phyloP scores from a whole-genome alignment of 1,140 invertebrate species.

The Leptonema lineaticorne region DNA sequence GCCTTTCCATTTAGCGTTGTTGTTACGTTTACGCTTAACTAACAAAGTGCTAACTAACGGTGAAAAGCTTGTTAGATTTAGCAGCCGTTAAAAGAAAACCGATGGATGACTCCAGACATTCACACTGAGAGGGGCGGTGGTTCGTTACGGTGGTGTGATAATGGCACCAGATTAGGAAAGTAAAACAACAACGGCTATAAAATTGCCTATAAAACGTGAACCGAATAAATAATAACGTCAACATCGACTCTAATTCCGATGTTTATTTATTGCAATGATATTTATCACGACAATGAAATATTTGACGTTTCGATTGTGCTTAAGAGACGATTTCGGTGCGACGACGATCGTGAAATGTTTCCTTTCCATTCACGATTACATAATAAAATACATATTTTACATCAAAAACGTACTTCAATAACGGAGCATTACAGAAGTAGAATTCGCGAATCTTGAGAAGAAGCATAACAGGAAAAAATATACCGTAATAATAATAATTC shows the following conservation, averaged over 20 bases:
- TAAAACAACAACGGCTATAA: neutral
- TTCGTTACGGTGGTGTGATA: neutral
- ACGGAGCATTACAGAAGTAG: too few species aligned
- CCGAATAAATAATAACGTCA: neutral
- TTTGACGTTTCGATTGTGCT: neutral
- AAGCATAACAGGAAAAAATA: too few species aligned
- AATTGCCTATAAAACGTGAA: neutral
- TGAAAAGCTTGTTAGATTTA: neutral
- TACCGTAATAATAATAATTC: too few species aligned
- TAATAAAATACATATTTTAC: too few species aligned
- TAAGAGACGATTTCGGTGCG: neutral
- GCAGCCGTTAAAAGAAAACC: neutral
- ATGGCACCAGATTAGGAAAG: neutral
- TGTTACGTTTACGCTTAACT: too few species aligned
- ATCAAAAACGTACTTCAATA: too few species aligned
- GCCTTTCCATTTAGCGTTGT: too few species aligned
- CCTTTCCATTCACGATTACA: too few species aligned
- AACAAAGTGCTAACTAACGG: slow-evolving; percentile 1
- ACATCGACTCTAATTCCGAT: neutral
- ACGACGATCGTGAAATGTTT: neutral
- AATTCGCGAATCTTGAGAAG: too few species aligned
- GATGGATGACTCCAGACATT: neutral
- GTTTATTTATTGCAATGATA: neutral
- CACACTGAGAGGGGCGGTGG: too few species aligned
- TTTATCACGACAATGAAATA: neutral